These are phyloP conservation scores for Leucozona laternaria DNA, from an alignment of 2,888 invertebrate species.

Conservation along the genomic window DNA sequence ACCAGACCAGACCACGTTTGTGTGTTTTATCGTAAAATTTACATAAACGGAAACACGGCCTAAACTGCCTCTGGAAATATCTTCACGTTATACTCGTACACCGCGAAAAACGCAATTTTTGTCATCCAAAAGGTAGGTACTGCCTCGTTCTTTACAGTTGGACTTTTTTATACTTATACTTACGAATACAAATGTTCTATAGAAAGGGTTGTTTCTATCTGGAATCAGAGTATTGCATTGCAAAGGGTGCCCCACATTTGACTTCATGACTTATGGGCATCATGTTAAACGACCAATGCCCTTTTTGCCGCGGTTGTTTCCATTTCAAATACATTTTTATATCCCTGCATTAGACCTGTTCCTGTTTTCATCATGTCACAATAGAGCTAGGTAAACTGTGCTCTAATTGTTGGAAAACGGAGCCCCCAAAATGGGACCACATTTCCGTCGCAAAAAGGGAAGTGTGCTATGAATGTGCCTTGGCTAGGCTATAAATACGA, in stretches of 20 bases:
- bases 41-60: conserved; percentile 62
- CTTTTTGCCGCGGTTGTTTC: conserved; percentile 41
- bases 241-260: not conserved
- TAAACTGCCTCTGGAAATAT: conserved; percentile 57
- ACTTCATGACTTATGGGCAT: conserved; percentile 29
- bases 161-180: not conserved
- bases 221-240: not conserved
- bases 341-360: conserved; percentile 57
- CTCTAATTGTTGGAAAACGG: conserved; percentile 49
- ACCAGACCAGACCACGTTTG: conserved; percentile 52
- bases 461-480: conserved; percentile 22
- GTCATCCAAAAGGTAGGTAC: conserved; percentile 3
- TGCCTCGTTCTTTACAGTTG: not conserved
- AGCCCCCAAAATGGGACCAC: conserved; percentile 41
- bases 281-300: conserved; percentile 44
- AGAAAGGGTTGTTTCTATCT: conserved; percentile 31
- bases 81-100: conserved; percentile 39
- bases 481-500: not conserved
- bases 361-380: conserved; percentile 35
- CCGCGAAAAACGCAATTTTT: conserved; percentile 52
- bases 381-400: conserved; percentile 28
- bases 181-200: not conserved
- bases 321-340: conserved; percentile 44
- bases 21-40: conserved; percentile 56
- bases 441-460: conserved; percentile 61